Evolutionary conservation across 23 tunicate species (phyloP).

Genomic region (Halocynthia roretzi): DNA sequence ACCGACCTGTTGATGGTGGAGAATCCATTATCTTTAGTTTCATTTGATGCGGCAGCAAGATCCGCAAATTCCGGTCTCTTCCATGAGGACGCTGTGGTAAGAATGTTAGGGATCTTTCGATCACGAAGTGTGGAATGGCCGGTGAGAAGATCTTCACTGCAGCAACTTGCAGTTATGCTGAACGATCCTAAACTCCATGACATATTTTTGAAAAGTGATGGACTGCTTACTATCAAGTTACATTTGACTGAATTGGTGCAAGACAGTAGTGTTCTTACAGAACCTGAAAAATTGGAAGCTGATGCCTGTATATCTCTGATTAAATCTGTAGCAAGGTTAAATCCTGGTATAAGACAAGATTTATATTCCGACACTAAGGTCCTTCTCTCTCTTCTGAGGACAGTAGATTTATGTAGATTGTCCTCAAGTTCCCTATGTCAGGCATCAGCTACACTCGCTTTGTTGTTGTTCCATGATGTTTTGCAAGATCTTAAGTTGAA

Average conservation of each 20-base stretch:
- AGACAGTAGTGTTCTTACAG: conserved; percentile 45
- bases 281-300: conserved; percentile 39
- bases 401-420: conserved; percentile 47
- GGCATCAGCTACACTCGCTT: conserved; percentile 37
- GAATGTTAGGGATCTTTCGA: conserved; percentile 70
- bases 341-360: conserved; percentile 27
- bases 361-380: conserved; percentile 33
- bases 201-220: conserved; percentile 46
- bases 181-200: conserved; percentile 45
- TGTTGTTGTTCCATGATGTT: conserved; percentile 65
- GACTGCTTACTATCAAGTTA: conserved; percentile 32
- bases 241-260: conserved; percentile 38
- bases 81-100: conserved; percentile 62
- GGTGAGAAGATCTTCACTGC: conserved; percentile 63
- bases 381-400: conserved; percentile 30
- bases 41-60: conserved; percentile 18
- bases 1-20: conserved; percentile 71
- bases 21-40: conserved; percentile 57
- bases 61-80: conserved; percentile 19
- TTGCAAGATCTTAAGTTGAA: conserved; percentile 15
- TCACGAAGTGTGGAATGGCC: conserved; percentile 45
- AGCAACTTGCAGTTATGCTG: conserved; percentile 66
- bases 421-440: conserved; percentile 28
- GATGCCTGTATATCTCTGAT: conserved; percentile 48
- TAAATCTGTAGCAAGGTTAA: conserved; percentile 35